These are phyloP conservation scores for Vidua chalybeata DNA, from an alignment of 2,113 vertebrate species.

Conservation along the genomic window DNA sequence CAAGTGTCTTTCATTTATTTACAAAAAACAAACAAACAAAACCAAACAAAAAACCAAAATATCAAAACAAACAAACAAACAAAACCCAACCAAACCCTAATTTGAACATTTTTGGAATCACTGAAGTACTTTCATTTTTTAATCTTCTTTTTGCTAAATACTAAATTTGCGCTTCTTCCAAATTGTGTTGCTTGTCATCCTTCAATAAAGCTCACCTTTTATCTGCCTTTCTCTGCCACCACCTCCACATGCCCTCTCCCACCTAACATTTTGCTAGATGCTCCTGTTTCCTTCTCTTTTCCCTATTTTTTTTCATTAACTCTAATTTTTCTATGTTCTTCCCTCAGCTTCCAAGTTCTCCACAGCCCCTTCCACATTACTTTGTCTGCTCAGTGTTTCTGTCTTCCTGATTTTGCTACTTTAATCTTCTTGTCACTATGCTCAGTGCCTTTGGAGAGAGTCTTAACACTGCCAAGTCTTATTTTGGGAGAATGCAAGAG, in stretches of 20 bases:
- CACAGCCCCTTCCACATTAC: neutral
- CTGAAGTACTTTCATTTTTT: neutral
- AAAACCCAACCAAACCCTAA: neutral
- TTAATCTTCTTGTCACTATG: neutral
- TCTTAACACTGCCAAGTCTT: neutral
- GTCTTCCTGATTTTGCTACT: neutral
- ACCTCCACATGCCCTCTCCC: neutral
- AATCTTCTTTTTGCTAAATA: neutral
- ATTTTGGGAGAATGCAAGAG: neutral
- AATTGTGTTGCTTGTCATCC: neutral
- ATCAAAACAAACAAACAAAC: neutral
- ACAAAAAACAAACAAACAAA: neutral
- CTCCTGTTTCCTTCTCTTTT: neutral
- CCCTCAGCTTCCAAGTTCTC: neutral
- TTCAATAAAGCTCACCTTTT: neutral
- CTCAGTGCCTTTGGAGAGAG: neutral
- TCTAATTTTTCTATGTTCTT: neutral
- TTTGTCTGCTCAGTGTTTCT: neutral
- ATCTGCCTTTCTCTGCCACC: neutral
- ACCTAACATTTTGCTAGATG: neutral
- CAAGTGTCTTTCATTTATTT: neutral
- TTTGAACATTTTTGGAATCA: neutral
- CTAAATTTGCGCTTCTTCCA: neutral
- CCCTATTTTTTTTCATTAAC: neutral
- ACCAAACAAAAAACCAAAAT: neutral